Percentiles rank a stretch among this genome's conserved stretches.
Evolutionary conservation across 2,797 vertebrate genomes (phyloP).

Genomic region (Garrulus glandarius): DNA sequence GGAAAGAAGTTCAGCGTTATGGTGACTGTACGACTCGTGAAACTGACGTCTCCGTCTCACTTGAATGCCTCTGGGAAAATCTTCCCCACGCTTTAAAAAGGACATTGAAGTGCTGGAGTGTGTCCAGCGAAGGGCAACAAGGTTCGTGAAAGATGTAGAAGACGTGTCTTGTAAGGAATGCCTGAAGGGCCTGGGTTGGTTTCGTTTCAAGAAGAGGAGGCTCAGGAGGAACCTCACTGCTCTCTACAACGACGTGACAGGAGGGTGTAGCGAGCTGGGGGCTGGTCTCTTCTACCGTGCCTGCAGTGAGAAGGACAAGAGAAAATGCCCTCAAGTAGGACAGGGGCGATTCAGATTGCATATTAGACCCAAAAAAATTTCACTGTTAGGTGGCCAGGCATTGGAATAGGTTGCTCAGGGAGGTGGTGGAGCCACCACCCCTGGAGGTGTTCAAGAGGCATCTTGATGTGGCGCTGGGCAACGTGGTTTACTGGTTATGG

Average conservation of each 20-base stretch:
- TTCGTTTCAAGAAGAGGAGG: neutral
- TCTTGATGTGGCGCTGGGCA: neutral
- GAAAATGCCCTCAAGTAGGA: neutral
- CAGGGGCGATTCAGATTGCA: neutral
- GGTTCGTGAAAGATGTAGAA: neutral
- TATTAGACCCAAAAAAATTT: neutral
- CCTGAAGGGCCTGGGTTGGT: neutral
- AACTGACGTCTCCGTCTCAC: fast-evolving
- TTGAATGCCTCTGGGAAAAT: fast-evolving
- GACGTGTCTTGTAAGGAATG: neutral
- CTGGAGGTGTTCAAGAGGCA: neutral
- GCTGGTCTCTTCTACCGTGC: fast-evolving
- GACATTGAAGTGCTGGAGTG: no score
- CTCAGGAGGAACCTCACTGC: neutral
- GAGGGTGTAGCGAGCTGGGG: neutral
- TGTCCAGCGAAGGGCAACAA: neutral
- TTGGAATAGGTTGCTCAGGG: neutral
- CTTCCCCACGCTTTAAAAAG: neutral
- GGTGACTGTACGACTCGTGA: fast-evolving
- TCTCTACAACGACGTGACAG: no score
- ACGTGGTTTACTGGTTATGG: no score
- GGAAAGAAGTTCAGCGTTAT: neutral
- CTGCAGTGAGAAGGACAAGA: neutral
- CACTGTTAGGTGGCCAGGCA: neutral
- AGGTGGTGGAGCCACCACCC: neutral